These are phyloP conservation scores for Pelecanoides urinatrix DNA, from an alignment of 2,113 vertebrate genomes.

Conservation along the genomic window DNA sequence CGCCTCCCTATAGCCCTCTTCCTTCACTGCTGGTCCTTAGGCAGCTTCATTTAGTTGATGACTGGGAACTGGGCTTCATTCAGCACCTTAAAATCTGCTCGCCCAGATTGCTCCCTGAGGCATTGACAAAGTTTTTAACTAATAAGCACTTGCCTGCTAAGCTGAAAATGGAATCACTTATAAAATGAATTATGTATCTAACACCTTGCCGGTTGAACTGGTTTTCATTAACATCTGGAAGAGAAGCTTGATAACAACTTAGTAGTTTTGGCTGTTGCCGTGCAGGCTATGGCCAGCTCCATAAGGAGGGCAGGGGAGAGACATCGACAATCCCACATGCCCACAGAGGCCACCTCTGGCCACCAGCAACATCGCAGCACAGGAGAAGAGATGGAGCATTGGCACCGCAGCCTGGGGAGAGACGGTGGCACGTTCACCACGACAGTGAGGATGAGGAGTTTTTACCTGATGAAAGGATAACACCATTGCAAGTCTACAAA, in stretches of 20 bases:
- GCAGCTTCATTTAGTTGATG: not conserved
- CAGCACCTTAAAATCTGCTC: not conserved
- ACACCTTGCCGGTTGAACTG: not conserved
- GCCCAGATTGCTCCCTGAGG: not conserved
- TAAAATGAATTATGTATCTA: not conserved
- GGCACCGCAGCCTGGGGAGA: not conserved
- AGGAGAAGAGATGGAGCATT: not conserved
- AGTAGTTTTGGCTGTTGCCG: fast-evolving
- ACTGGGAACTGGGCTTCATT: not conserved
- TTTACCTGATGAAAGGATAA: not conserved
- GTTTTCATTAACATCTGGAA: not conserved
- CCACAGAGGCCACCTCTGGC: fast-evolving
- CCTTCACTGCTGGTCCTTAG: not conserved
- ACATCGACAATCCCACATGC: not conserved
- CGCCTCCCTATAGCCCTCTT: not conserved
- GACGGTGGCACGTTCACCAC: not conserved
- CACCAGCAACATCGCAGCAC: not conserved
- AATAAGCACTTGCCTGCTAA: not conserved
- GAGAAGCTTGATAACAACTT: not conserved
- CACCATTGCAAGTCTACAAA: not conserved
- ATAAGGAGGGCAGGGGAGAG: fast-evolving
- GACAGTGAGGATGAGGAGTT: not conserved
- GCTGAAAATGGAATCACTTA: not conserved
- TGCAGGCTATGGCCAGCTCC: not conserved
- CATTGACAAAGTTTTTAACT: not conserved